Conservation (phyloP, 2,113 vertebrate genomes). For the Leuciscus idus region DNA sequence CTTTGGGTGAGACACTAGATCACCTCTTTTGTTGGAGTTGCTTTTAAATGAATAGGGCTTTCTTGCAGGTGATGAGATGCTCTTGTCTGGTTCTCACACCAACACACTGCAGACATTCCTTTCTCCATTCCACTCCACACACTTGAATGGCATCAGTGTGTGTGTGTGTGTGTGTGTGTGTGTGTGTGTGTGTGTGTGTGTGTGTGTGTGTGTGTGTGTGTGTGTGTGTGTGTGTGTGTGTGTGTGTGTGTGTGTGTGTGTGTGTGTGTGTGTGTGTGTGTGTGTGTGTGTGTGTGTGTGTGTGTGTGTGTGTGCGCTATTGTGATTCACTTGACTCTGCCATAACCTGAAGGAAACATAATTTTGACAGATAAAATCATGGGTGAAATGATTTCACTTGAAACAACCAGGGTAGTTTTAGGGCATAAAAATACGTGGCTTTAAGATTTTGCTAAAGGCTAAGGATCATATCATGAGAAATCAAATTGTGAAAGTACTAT, state of each 20-base stretch:
- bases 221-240: no score
- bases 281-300: no score
- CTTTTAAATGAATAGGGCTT: conserved; percentile 54
- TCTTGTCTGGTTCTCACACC: conserved; percentile 11
- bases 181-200: no score
- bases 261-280: no score
- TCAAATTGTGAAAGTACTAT: background rate
- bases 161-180: no score
- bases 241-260: no score
- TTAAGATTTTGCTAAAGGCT: background rate
- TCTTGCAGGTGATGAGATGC: conserved; percentile 36
- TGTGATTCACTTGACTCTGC: background rate
- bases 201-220: no score
- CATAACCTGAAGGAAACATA: background rate
- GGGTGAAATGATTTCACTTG: background rate
- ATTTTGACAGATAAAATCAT: background rate
- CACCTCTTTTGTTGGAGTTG: background rate
- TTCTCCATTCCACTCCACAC: no score
- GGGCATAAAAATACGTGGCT: background rate
- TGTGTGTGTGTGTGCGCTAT: no score
- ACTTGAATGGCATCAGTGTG: no score
- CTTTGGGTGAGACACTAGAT: no score
- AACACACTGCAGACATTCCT: no score
- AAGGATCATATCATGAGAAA: background rate
- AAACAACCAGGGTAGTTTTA: background rate